These are phyloP conservation scores for Polyploca ridens DNA, from an alignment of 2,888 invertebrate genomes.

Conservation along the genomic window DNA sequence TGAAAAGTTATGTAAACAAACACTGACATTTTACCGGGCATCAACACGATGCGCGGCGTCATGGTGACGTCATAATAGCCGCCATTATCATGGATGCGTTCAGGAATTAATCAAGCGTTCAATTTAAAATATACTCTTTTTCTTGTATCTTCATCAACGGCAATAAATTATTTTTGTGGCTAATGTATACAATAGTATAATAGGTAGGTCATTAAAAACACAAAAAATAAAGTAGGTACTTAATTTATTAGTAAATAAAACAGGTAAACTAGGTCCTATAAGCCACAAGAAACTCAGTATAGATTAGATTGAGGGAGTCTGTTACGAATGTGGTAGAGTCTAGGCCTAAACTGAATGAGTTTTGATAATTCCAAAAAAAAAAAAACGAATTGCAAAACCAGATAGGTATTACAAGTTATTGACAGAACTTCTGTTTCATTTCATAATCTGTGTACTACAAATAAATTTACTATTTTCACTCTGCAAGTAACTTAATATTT, in stretches of 20 bases:
- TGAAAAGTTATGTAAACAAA: conserved; percentile 25
- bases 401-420: background rate
- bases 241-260: background rate
- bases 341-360: too few species aligned
- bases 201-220: background rate
- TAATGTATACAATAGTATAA: background rate
- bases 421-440: too few species aligned
- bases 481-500: too few species aligned
- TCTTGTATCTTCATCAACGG: background rate
- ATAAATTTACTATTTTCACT: too few species aligned
- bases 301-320: background rate
- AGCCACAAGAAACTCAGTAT: background rate
- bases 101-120: background rate
- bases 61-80: background rate
- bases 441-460: too few species aligned
- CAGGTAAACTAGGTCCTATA: background rate
- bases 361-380: too few species aligned
- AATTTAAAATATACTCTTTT: background rate
- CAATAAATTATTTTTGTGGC: too few species aligned
- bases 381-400: background rate
- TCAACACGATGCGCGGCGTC: background rate
- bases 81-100: background rate
- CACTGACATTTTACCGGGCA: conserved; percentile 6
- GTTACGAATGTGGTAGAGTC: background rate
- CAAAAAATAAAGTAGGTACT: background rate